Percentiles rank a stretch among this genome's conserved stretches.
These are phyloP conservation scores for Rhinoraja longicauda DNA, from an alignment of 2,797 vertebrate genomes.

Conservation along the genomic window DNA sequence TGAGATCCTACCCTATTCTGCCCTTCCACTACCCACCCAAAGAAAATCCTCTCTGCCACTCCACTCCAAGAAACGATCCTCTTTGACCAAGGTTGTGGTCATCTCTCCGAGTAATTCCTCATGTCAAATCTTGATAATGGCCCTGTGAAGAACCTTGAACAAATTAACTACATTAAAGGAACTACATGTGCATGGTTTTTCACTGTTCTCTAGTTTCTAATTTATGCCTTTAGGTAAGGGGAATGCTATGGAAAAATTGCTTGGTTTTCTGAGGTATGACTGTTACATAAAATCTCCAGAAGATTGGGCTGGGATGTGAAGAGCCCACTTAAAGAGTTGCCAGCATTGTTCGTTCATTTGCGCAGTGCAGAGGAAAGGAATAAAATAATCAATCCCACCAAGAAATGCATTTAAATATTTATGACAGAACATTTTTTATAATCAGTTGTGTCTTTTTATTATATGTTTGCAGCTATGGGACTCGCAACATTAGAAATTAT, in stretches of 20 bases:
- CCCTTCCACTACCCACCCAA: too few relatives aligned
- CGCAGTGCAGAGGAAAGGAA: not conserved
- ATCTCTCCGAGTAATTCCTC: too few relatives aligned
- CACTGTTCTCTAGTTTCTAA: not conserved
- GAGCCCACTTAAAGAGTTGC: not conserved
- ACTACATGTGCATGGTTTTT: too few relatives aligned
- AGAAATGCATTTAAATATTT: not conserved
- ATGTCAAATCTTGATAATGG: too few relatives aligned
- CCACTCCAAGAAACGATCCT: too few relatives aligned
- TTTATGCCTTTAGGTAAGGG: not conserved
- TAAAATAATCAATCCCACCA: not conserved
- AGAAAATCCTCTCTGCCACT: too few relatives aligned
- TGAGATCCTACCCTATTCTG: too few relatives aligned
- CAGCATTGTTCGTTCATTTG: not conserved
- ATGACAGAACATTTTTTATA: not conserved
- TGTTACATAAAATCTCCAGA: not conserved
- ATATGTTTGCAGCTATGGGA: constrained; percentile 75
- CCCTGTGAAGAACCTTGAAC: too few relatives aligned
- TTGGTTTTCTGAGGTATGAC: not conserved
- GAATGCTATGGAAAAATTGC: not conserved
- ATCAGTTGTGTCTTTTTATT: constrained; percentile 33
- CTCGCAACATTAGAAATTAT: constrained; percentile 90
- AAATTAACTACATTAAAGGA: too few relatives aligned
- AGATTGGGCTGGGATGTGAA: not conserved
- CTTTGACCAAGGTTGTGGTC: too few relatives aligned